Conservation (phyloP, 2,888 invertebrate species). For the Theretra japonica region DNA sequence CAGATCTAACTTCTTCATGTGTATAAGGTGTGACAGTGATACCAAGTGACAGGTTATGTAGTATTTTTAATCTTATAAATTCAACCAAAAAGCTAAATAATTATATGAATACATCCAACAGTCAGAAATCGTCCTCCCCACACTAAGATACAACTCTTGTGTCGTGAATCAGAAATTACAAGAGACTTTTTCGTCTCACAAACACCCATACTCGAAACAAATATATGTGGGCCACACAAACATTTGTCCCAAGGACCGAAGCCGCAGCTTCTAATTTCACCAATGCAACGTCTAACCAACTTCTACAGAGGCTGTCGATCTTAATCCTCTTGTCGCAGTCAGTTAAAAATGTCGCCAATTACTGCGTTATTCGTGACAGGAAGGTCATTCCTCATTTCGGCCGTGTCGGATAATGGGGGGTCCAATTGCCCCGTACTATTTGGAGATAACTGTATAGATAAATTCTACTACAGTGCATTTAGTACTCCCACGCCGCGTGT, state of each 20-base stretch:
- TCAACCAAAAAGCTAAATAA: no score
- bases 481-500: slow-evolving; percentile 7
- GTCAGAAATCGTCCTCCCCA: neutral
- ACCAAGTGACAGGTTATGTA: no score
- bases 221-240: neutral
- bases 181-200: neutral
- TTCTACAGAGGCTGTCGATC: no score
- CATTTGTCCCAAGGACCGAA: neutral
- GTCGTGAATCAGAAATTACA: neutral
- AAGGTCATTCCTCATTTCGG: slow-evolving; percentile 1
- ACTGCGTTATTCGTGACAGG: neutral
- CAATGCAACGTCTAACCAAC: no score
- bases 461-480: slow-evolving; percentile 9
- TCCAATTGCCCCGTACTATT: slow-evolving; percentile 14
- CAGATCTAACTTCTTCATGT: no score
- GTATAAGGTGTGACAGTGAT: no score
- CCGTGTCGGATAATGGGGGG: slow-evolving; percentile 5
- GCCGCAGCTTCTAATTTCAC: neutral
- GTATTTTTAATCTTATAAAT: no score
- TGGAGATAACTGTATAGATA: neutral
- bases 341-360: neutral
- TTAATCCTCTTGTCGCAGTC: no score
- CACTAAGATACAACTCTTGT: neutral
- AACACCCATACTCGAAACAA: neutral
- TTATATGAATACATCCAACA: neutral